These are phyloP conservation scores for Drosophila bocki DNA, from an alignment of 1,140 invertebrate genomes.

Conservation along the genomic window DNA sequence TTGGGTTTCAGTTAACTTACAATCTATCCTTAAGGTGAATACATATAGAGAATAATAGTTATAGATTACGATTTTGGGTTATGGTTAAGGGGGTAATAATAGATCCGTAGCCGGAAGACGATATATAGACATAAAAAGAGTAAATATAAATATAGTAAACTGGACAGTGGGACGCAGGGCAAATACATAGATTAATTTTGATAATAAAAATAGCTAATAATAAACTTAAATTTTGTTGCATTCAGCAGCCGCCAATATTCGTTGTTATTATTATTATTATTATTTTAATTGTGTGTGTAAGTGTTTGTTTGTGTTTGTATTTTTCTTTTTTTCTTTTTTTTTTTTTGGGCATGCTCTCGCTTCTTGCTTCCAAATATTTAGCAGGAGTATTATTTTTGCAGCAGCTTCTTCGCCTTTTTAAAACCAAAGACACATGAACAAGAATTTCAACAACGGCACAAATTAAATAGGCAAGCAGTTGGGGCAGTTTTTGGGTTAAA, in stretches of 20 bases:
- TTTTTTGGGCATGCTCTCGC: conserved; percentile 37
- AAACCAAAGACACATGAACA: conserved; percentile 50
- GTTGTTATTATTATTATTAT: conserved; percentile 6
- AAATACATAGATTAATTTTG: conserved; percentile 37
- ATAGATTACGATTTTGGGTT: background rate
- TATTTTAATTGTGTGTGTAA: conserved; percentile 14
- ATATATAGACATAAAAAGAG: conserved; percentile 36
- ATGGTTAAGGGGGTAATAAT: conserved; percentile 21
- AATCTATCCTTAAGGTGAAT: conserved; percentile 36
- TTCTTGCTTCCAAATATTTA: conserved; percentile 11
- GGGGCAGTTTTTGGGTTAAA: conserved; percentile 15
- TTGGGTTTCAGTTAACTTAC: conserved; percentile 31
- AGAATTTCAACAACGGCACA: conserved; percentile 57
- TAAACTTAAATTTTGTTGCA: conserved; percentile 44
- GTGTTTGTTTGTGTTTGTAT: conserved; percentile 7
- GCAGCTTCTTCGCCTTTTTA: conserved; percentile 23
- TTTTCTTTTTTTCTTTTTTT: background rate
- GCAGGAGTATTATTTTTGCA: conserved; percentile 44
- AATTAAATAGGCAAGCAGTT: conserved; percentile 64
- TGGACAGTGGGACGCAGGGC: conserved; percentile 39
- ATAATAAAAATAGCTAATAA: conserved; percentile 10
- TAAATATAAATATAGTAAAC: conserved; percentile 22
- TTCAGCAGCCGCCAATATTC: conserved; percentile 29
- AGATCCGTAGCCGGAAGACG: conserved; percentile 42
- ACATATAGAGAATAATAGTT: conserved; percentile 20